These are phyloP conservation scores for Drosophila takahashii DNA, from an alignment of 1,140 invertebrate genomes.

Conservation along the genomic window DNA sequence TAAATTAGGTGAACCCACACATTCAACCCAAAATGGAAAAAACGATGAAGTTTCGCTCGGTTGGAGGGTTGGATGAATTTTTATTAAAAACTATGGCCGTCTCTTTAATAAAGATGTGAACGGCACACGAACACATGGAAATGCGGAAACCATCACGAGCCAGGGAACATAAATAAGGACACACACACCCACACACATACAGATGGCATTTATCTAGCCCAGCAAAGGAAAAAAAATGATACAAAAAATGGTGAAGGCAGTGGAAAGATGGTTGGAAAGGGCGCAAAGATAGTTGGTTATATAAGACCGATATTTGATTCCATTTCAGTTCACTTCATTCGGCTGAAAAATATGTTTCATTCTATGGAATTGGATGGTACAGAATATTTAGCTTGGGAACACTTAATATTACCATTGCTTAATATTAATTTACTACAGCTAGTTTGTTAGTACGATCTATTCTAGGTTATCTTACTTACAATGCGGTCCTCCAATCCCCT, in stretches of 20 bases:
- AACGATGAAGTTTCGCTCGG: slow-evolving; percentile 7
- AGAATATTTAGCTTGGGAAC: too few species aligned
- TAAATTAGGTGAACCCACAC: slow-evolving; percentile 59
- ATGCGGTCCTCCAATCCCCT: background rate
- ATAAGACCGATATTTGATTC: slow-evolving; percentile 35
- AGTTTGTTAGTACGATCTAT: background rate
- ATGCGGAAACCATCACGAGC: slow-evolving; percentile 34
- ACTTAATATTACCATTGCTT: too few species aligned
- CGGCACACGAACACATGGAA: slow-evolving; percentile 9
- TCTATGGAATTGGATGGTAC: background rate
- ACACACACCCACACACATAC: slow-evolving; percentile 56
- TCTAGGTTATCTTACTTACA: too few species aligned
- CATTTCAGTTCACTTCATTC: slow-evolving; percentile 18
- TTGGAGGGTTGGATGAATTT: slow-evolving; percentile 44
- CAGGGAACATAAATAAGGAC: slow-evolving; percentile 70
- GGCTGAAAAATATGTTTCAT: background rate
- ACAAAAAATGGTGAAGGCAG: slow-evolving; percentile 2
- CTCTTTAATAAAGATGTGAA: slow-evolving; percentile 70
- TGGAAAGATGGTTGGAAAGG: background rate
- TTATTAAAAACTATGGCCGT: slow-evolving; percentile 78
- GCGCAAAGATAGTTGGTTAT: slow-evolving; percentile 43
- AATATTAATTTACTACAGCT: background rate
- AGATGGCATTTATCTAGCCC: slow-evolving; percentile 46
- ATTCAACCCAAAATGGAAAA: slow-evolving; percentile 4
- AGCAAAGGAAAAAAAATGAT: background rate